phyloP scores from a whole-genome alignment of 2,113 vertebrate species.

The Puntigrus tetrazona region DNA sequence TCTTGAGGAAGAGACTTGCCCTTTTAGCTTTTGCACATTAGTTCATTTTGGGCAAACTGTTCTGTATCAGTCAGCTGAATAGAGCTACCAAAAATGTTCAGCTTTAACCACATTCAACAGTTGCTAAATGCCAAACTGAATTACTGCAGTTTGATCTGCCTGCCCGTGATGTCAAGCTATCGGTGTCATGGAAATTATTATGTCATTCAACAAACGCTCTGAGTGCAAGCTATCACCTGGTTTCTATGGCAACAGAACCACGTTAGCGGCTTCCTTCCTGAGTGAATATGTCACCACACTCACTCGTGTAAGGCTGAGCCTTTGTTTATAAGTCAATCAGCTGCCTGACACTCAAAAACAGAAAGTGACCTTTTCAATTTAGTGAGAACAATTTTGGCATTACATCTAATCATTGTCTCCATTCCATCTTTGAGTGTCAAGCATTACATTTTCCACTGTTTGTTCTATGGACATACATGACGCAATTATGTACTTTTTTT shows the following conservation, averaged over 20 bases:
- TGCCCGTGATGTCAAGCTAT: conserved; percentile 52
- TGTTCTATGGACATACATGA: neutral
- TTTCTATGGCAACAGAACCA: conserved; percentile 73
- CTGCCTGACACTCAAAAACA: neutral
- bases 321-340: conserved; percentile 6
- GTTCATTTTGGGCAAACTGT: neutral
- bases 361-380: neutral
- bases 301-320: conserved; percentile 47
- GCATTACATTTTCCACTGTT: neutral
- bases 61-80: neutral
- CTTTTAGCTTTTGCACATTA: neutral
- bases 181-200: conserved; percentile 76
- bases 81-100: neutral
- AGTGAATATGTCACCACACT: conserved; percentile 48
- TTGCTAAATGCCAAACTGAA: conserved; percentile 36
- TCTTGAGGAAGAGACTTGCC: neutral
- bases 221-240: conserved; percentile 70
- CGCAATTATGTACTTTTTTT: neutral
- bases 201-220: conserved; percentile 65
- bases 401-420: neutral
- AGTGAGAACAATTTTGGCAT: neutral
- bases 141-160: conserved; percentile 47
- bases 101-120: neutral
- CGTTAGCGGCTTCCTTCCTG: conserved; percentile 70
- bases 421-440: neutral